These are phyloP conservation scores for Drosophila parabipectinata DNA, from an alignment of 1,140 invertebrate genomes.

Conservation along the genomic window DNA sequence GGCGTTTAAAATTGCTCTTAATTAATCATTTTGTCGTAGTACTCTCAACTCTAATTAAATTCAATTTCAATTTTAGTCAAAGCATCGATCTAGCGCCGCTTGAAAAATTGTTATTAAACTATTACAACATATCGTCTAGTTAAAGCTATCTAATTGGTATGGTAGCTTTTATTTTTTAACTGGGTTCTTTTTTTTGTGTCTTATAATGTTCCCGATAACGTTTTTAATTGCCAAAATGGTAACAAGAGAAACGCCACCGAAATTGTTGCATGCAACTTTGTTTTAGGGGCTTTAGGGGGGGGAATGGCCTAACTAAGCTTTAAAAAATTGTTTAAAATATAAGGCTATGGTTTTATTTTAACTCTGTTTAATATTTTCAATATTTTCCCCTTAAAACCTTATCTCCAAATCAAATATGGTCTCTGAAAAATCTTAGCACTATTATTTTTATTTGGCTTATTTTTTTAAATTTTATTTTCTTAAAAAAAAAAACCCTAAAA, in stretches of 20 bases:
- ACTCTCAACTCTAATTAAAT: constrained; percentile 74
- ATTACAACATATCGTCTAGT: constrained; percentile 60
- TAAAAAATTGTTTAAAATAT: no score
- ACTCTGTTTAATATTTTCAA: no score
- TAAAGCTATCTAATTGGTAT: constrained; percentile 52
- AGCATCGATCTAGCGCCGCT: constrained; percentile 21
- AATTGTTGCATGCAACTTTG: constrained; percentile 30
- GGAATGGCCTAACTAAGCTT: no score
- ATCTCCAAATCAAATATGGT: not conserved
- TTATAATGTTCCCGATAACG: constrained; percentile 29
- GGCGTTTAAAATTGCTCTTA: constrained; percentile 70
- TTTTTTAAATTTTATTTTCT: not conserved
- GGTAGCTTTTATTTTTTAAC: constrained; percentile 2
- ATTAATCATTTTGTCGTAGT: constrained; percentile 76
- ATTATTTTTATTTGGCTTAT: not conserved
- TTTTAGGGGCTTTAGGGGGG: not conserved
- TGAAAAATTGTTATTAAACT: constrained; percentile 62
- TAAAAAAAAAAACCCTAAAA: not conserved
- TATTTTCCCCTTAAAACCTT: no score
- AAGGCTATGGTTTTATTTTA: no score
- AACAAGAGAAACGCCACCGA: constrained; percentile 1
- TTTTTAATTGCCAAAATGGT: constrained; percentile 21
- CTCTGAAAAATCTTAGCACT: no score
- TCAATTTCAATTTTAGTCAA: constrained; percentile 54
- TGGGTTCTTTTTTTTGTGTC: constrained; percentile 16